phyloP scores from a whole-genome alignment of 2,113 vertebrate species.

The Sterrhoptilus dennistouni region DNA sequence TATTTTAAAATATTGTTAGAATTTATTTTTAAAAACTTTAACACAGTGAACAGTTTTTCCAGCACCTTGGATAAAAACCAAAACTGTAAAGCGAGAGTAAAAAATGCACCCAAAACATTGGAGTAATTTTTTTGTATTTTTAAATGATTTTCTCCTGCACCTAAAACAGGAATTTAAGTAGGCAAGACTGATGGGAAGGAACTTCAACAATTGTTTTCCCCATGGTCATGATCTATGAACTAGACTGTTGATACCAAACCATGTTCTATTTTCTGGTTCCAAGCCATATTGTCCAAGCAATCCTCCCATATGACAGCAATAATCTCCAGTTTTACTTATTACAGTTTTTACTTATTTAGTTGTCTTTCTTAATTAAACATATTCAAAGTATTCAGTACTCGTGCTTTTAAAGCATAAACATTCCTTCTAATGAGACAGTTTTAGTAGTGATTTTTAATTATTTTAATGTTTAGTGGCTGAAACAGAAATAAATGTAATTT shows the following conservation, averaged over 20 bases:
- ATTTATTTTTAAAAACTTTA: background rate
- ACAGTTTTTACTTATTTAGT: background rate
- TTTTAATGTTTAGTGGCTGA: background rate
- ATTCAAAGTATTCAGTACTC: background rate
- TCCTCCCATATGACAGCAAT: background rate
- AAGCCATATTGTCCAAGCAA: background rate
- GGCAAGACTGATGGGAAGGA: background rate
- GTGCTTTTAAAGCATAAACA: background rate
- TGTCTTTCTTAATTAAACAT: background rate
- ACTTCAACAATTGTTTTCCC: background rate
- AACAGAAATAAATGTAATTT: background rate
- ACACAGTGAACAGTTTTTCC: background rate
- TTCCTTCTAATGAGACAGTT: background rate
- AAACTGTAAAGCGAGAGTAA: background rate
- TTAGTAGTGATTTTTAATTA: background rate
- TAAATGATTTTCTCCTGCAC: background rate
- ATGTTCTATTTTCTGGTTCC: background rate
- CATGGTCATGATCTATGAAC: background rate
- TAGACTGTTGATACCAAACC: background rate
- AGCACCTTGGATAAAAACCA: background rate
- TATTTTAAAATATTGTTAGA: background rate
- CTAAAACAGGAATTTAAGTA: background rate
- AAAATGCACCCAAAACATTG: background rate
- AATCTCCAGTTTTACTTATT: background rate
- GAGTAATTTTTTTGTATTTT: background rate